Conservation (phyloP, 2,797 vertebrate genomes). For the Linurgus olivaceus region DNA sequence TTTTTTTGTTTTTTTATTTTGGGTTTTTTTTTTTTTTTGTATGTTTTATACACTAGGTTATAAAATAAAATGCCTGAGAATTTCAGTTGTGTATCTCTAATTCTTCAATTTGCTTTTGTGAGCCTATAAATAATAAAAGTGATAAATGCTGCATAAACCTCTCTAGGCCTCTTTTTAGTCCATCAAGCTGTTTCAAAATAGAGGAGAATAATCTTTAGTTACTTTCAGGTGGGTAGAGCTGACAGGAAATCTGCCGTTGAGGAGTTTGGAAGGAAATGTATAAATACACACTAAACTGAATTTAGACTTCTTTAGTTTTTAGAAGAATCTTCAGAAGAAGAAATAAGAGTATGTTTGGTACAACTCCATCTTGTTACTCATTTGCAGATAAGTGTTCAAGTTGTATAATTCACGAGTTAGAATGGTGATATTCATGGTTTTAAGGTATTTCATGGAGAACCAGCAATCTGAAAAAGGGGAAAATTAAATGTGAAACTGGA, state of each 20-base stretch:
- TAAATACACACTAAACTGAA: not conserved
- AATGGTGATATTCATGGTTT: not conserved
- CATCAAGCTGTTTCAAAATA: not conserved
- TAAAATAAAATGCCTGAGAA: constrained; percentile 59
- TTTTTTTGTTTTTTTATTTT: not conserved
- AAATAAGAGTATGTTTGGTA: not conserved
- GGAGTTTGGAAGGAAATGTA: not conserved
- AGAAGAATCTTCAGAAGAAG: not conserved
- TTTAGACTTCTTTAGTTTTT: not conserved
- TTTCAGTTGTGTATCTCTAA: not conserved
- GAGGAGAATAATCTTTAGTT: not conserved
- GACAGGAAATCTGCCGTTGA: not conserved
- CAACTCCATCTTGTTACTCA: not conserved
- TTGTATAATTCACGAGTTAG: not conserved
- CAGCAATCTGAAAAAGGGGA: no score
- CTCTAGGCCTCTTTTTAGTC: not conserved
- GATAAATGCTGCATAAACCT: not conserved
- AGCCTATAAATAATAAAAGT: not conserved
- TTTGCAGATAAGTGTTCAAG: not conserved
- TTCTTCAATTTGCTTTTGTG: not conserved
- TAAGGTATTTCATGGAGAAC: not conserved
- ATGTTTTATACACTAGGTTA: constrained; percentile 53
- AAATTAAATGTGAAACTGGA: rapidly evolving
- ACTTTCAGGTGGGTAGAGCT: not conserved
- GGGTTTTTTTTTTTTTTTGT: constrained; percentile 16